Evolutionary conservation across 2,888 invertebrate genomes (phyloP), one percentile per base, ranked within the genome.

Genomic region (Stenoptilia bipunctidactyla): DNA sequence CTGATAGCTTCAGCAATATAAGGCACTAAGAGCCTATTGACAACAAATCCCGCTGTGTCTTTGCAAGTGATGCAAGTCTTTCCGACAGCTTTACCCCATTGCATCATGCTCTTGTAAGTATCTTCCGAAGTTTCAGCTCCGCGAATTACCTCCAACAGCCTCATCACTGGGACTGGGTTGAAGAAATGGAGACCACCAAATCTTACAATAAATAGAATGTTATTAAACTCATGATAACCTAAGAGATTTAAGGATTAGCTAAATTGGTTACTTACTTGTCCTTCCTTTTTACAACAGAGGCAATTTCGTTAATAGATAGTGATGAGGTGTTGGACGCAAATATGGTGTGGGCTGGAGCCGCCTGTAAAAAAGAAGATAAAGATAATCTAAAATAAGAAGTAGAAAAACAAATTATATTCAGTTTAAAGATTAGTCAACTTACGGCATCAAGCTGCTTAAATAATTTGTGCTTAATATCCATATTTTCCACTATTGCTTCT

Each of bases 151-250:
- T 96, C 96, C 13, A 96, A 71, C 0, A 96, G 84, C 57, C 92
- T 92, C 96, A 96, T 96, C 37, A 96, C 86, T 0, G 96, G 94
- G 1, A 93, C 96, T 0, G 96, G 96, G 69, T 95, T 96, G 80
- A 96, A 96, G 74, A 96, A 96, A 70, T 96, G 96, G 30, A 96
- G 86, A 0, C 96, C 96, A 13, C 92, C 94, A 71, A 94, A 94
- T 52, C 88, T 84, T 47, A 20, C 37, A 33, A 6, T 30, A 20
- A 20, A n/a, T 25, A 10, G 9, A 30, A n/a, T 30, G 10, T 25
- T 8, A 30, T 30, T 30, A 30, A 9, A 30, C 10, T 10, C 12
- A 30, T n/a, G 12, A 10, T 30, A 30, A 4, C 3, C 20, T 20
- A 30, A n/a, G 30, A 30, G 2, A 30, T 30, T 30, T 12, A 10